Evolutionary conservation across 2,113 vertebrate species (phyloP).

Genomic region (Etia nguti): DNA sequence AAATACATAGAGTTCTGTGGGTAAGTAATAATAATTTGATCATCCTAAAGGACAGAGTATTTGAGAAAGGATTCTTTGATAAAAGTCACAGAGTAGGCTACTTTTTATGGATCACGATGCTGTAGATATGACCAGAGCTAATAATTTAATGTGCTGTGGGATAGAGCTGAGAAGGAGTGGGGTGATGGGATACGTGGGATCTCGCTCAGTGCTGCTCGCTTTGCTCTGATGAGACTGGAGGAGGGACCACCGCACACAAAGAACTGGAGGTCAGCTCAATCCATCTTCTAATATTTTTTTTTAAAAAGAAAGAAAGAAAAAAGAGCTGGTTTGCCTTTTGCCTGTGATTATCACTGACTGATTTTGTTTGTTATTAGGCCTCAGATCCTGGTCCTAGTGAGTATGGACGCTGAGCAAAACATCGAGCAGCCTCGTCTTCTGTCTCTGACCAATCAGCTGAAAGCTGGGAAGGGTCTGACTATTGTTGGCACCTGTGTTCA

Average conservation of each 20-base stretch:
- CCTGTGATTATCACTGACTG: background rate
- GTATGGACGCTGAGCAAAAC: slow-evolving; percentile 89
- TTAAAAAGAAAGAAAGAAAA: no score
- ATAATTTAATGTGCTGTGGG: background rate
- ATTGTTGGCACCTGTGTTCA: slow-evolving; percentile 91
- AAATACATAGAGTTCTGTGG: slow-evolving; percentile 98
- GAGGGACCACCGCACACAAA: slow-evolving; percentile 96
- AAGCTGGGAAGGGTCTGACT: slow-evolving; percentile 97
- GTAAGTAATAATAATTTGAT: slow-evolving; percentile 69
- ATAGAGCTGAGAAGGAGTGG: slow-evolving; percentile 98
- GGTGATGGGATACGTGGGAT: slow-evolving; percentile 95
- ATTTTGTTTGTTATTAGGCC: slow-evolving; percentile 71
- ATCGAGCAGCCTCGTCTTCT: slow-evolving; percentile 93
- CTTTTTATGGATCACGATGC: background rate
- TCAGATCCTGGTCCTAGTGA: slow-evolving; percentile 90
- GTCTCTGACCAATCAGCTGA: slow-evolving; percentile 91
- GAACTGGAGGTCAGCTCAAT: slow-evolving; percentile 87
- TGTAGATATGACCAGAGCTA: background rate
- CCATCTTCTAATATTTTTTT: background rate
- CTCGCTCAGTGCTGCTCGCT: slow-evolving; percentile 93
- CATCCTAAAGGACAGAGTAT: background rate
- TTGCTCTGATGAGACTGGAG: slow-evolving; percentile 89
- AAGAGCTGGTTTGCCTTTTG: background rate
- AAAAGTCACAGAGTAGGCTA: background rate
- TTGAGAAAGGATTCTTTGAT: background rate